Evolutionary conservation across 2,888 invertebrate genomes (phyloP), one percentile per base, ranked within the genome.

Genomic region (Drosophila algonquin): DNA sequence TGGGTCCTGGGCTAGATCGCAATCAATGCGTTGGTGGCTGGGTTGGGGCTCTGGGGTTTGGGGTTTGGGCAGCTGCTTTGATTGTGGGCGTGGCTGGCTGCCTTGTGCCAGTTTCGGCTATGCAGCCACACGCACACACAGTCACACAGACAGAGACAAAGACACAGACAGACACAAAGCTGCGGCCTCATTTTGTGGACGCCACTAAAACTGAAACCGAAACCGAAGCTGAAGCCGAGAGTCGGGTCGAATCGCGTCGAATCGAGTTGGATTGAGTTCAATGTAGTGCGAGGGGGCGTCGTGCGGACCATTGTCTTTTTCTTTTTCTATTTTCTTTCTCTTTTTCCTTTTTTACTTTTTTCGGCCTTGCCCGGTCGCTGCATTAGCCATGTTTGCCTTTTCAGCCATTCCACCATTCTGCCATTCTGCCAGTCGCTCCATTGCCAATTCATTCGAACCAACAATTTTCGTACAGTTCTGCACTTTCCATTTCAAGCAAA

Each of bases 21-120:
- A 67, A 56, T 67, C 56, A 64, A 67, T 67, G 68, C 53, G 69
- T 63, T 47, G 62, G 54, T 53, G 63, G 59, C 30, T 21, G 32
- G 14, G 48, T 14, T 35, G 35, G 40, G 40, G 40, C n/a, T 14
- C 6, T 6, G 6, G 40, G 14, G 40, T 6, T 14, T 14, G 4
- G 35, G 35, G 12, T 35, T 12, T 12, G 52, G 62, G n/a, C 52
- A 59, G 47, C 30, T 46, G 61, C 52, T 45, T 16, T 51, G 68
- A 56, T 56, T 10, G 70, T 69, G 77, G 51, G 65, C 52, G 77
- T 82, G 71, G 73, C 75, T 82, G 71, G 73, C 75, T 76, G 78
- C 76, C 78, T 75, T 83, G 84, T 84, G 84, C 84, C 75, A 82
- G 77, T 80, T 82, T 84, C 56, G 68, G 65, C 75, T 79, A 53